Evolutionary conservation across 2,888 invertebrate species (phyloP), one percentile per base, ranked within the genome.

Genomic region (Microchrysa polita): DNA sequence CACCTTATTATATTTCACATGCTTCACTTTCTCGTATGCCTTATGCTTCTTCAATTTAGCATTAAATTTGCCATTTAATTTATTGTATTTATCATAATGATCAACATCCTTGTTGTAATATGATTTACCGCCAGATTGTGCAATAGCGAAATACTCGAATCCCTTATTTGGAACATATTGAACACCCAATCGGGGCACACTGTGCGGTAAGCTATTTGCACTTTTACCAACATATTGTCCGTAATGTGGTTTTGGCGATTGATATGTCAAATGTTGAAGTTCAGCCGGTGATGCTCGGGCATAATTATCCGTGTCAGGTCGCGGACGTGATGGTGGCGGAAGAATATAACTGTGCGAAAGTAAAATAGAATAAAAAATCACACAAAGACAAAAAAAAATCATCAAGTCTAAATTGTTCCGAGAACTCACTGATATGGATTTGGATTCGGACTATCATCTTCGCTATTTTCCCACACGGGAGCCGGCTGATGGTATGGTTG

Each of bases 391-490:
- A n/a, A n/a, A n/a, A n/a, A 71, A 34, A 34, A 40, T 55, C 20
- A 34, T 27, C 34, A 27, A 53, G 48, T n/a, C 27, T n/a, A 23
- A 14, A 12, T 16, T 7, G n/a, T 34, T 7, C 2, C 27, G 27
- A 9, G 5, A 12, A 57, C 69, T 69, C 85, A 89, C 89, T 87
- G 87, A 81, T 88, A 88, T 78, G 88, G 88, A 78, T 88, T 87
- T 73, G 90, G 89, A 81, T 90, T 89, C 34, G 88, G 88, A 23
- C 86, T 83, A 77, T 90, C 90, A 77, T 87, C 86, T 18, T 84
- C 82, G 75, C 87, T 83, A 79, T 87, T 85, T 78, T 90, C 90
- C 89, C 89, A 90, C 18, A 90, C 90, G 34, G 89, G 88, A 77
- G 89, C 89, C 1, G 90, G 90, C 27, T 81, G 83, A 20, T 88